Conservation (phyloP, 1,140 invertebrate species). For the Hyposmocoma kahamanoa region DNA sequence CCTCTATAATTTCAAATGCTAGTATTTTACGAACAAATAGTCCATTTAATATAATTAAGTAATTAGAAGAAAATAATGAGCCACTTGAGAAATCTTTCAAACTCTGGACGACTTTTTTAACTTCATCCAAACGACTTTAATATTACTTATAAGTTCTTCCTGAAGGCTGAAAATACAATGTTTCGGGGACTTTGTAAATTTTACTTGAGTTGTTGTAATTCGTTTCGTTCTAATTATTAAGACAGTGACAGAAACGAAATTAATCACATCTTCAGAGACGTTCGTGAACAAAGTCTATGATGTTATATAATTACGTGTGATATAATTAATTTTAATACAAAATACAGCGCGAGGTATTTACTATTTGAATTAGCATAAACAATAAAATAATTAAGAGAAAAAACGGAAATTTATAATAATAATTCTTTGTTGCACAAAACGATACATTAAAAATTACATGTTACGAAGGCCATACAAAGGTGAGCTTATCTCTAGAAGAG, state of each 20-base stretch:
- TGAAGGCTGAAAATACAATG: background rate
- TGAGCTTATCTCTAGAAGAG: too few relatives aligned
- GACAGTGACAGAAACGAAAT: background rate
- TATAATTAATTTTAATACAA: too few relatives aligned
- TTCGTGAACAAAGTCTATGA: background rate
- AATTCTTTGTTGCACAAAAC: too few relatives aligned
- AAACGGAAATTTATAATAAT: too few relatives aligned
- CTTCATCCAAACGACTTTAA: background rate
- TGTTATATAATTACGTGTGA: too few relatives aligned
- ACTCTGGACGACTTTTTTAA: background rate
- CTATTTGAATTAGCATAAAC: too few relatives aligned
- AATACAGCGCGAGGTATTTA: too few relatives aligned
- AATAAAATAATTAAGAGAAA: too few relatives aligned
- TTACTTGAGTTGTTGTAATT: background rate
- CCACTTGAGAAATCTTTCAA: background rate
- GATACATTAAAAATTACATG: too few relatives aligned
- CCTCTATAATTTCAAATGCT: too few relatives aligned
- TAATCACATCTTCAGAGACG: background rate
- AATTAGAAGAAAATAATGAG: slow-evolving; percentile 1
- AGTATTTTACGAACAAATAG: too few relatives aligned
- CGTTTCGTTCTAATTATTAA: background rate
- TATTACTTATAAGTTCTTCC: slow-evolving; percentile 2
- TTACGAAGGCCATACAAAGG: too few relatives aligned
- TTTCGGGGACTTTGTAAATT: background rate
- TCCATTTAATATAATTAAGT: background rate